These are phyloP conservation scores for Neoascia interrupta DNA, from an alignment of 2,888 invertebrate species.

Conservation along the genomic window DNA sequence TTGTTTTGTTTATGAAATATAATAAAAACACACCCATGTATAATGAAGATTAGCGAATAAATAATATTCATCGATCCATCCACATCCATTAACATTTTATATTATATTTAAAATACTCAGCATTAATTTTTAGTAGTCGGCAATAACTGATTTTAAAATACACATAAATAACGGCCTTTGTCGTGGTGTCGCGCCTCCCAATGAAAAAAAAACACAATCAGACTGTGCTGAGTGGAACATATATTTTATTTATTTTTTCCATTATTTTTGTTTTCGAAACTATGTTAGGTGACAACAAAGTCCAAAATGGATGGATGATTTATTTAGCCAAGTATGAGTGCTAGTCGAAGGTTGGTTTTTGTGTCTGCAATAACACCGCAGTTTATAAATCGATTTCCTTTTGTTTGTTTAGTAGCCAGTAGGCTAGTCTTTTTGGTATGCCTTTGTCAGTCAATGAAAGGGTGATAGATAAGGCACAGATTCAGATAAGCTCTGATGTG, in stretches of 20 bases:
- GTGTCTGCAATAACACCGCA: constrained; percentile 4
- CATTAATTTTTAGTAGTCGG: constrained; percentile 30
- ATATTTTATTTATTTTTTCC: not conserved
- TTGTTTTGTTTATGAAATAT: constrained; percentile 24
- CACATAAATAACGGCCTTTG: constrained; percentile 37
- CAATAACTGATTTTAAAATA: constrained; percentile 32
- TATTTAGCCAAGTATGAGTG: constrained; percentile 24
- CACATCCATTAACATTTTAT: constrained; percentile 26
- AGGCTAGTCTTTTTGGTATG: constrained; percentile 8
- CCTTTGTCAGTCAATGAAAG: too few relatives aligned
- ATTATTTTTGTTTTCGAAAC: constrained; percentile 8
- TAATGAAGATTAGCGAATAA: constrained; percentile 37
- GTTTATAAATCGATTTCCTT: constrained; percentile 24
- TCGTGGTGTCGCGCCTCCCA: too few relatives aligned
- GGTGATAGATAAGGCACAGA: too few relatives aligned
- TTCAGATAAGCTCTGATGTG: constrained; percentile 10
- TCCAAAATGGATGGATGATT: constrained; percentile 28
- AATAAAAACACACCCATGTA: constrained; percentile 32
- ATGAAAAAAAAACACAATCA: not conserved
- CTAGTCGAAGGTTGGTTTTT: constrained; percentile 25
- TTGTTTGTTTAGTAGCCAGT: constrained; percentile 2
- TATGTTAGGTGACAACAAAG: too few relatives aligned
- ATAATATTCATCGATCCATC: constrained; percentile 31
- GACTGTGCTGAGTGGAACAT: not conserved
- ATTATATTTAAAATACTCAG: constrained; percentile 30